A percentile compares a stretch with the other conserved stretches of the same genome.
These are phyloP conservation scores for Salmo trutta DNA, from an alignment of 2,797 vertebrate genomes.

Conservation along the genomic window DNA sequence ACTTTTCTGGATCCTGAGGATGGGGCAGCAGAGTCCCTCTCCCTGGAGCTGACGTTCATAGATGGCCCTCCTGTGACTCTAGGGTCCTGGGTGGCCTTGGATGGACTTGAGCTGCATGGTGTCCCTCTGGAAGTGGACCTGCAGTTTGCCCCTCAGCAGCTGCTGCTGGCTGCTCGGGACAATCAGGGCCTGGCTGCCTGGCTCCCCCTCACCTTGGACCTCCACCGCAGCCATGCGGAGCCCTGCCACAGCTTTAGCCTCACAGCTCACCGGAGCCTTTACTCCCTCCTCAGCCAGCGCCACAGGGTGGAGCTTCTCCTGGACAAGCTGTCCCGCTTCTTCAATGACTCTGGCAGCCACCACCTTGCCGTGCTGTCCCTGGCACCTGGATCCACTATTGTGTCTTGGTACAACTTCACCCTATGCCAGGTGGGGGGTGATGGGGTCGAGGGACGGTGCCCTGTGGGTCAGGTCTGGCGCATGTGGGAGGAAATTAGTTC, in stretches of 20 bases:
- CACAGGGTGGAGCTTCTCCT: conserved; percentile 56
- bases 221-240: conserved; percentile 1
- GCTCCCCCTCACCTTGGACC: conserved; percentile 50
- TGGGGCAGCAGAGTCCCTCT: conserved; percentile 54
- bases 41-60: conserved; percentile 46
- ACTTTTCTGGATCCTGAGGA: conserved; percentile 65
- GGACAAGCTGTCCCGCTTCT: conserved; percentile 60
- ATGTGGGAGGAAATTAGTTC: conserved; percentile 44
- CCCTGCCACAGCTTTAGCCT: conserved; percentile 60
- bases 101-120: conserved; percentile 47
- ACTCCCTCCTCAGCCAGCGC: conserved; percentile 60
- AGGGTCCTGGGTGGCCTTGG: conserved; percentile 62
- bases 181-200: conserved; percentile 40
- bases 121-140: conserved; percentile 62
- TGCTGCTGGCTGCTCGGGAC: conserved; percentile 56
- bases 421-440: conserved; percentile 33
- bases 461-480: conserved; percentile 31
- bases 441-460: conserved; percentile 30
- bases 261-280: conserved; percentile 55
- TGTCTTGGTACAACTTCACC: conserved; percentile 61
- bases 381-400: conserved; percentile 57
- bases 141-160: conserved; percentile 61
- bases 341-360: conserved; percentile 41
- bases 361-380: conserved; percentile 44
- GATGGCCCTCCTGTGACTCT: conserved; percentile 33